Evolutionary conservation across 1,140 invertebrate species (phyloP), one percentile per base, ranked within the genome.

Genomic region (Megathymus violae): DNA sequence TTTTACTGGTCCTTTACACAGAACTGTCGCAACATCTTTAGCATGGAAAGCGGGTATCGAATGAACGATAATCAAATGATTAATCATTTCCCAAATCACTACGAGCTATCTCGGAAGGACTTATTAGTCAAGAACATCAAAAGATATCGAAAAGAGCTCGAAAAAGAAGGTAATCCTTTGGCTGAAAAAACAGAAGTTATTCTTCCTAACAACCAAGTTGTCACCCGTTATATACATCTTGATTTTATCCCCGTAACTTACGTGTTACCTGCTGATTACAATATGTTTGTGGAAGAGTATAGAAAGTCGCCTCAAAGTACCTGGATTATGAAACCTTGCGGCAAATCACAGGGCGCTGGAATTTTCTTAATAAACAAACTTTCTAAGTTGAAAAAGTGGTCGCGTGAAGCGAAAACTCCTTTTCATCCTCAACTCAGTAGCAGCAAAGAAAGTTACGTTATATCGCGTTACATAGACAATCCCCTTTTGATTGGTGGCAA

Each of bases 271-370:
- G 97, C 97, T 61, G 96, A 99, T 88, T 99, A 98, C 80, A 98
- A 99, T 83, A 96, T 98, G 94, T 99, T 99, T 91, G 97, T 98
- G 0, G 97, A 99, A 82, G 98, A 99, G 81, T 99, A 99, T 85
- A 89, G 96, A 52, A 98, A 98, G 85, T 97, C 97, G 64, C 97
- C 97, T 0, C 95, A 97, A 69, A 97, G 96, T 67, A 98, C 97
- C 0, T 99, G 98, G 98, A 99, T 99, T 51, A 98, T 99, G 96
- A 99, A 99, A 85, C 98, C 98, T 0, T 98, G 97, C 82, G 97
- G 97, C 14, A 96, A 97, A 84, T 97, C 96, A 9, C 97, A 97
- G 86, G 96, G 96, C 0, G 94, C 95, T 3, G 96, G 97, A 4
- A 98, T 98, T 67, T 97, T 97, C 80, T 89, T 98, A 0, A 97